A percentile compares a stretch with the other conserved stretches of the same genome.
These are phyloP conservation scores for Suricata suricatta DNA, from an alignment of 2,113 vertebrate genomes.

Conservation along the genomic window DNA sequence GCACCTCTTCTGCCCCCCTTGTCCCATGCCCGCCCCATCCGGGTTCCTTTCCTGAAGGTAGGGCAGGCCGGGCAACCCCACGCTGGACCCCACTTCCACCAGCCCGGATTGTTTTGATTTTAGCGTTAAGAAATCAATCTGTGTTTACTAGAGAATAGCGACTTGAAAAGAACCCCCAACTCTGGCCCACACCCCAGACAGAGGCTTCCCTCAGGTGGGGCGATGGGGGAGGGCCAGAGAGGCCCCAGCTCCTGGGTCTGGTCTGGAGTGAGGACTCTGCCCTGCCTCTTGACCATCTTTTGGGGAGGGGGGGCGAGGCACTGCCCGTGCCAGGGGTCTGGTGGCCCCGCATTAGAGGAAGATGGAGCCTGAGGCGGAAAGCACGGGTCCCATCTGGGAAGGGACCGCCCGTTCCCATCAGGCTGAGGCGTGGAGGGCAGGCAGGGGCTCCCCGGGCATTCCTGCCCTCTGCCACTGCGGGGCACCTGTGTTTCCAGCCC, in stretches of 20 bases:
- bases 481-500: rapidly evolving
- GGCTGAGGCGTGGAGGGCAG: no score
- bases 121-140: background rate
- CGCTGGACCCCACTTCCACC: background rate
- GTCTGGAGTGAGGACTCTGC: background rate
- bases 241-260: rapidly evolving
- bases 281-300: background rate
- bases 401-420: background rate
- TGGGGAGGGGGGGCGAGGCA: background rate
- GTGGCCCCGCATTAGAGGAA: background rate
- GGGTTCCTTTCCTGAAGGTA: background rate
- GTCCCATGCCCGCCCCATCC: background rate
- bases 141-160: background rate
- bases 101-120: background rate
- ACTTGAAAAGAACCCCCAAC: background rate
- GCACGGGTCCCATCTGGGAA: no score
- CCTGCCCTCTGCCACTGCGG: background rate
- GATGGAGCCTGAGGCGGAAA: background rate
- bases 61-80: background rate
- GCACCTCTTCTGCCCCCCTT: background rate
- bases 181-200: rapidly evolving
- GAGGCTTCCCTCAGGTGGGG: background rate
- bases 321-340: background rate
- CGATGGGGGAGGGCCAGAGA: rapidly evolving
- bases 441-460: background rate